These are phyloP conservation scores for Vandiemenella viatica DNA, from an alignment of 2,888 invertebrate species.

Conservation along the genomic window DNA sequence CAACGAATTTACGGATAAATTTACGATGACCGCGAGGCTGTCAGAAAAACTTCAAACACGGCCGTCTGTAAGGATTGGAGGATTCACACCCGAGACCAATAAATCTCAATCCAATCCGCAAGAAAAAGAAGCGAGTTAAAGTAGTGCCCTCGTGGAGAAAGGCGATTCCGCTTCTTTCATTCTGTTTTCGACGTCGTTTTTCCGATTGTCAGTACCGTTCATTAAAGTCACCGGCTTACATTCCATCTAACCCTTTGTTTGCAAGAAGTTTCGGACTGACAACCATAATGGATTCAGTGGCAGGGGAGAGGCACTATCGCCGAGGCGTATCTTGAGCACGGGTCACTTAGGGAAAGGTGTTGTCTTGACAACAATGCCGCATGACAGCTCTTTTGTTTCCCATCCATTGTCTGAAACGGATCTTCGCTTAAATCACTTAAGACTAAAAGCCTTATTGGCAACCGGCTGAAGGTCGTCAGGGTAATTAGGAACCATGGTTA, in stretches of 20 bases:
- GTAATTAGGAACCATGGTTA: neutral
- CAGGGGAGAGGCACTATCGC: conserved; percentile 3
- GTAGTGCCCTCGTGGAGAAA: too few species aligned
- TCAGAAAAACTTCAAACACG: neutral
- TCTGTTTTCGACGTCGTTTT: too few species aligned
- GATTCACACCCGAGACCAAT: neutral
- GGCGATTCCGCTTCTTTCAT: too few species aligned
- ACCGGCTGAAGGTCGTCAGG: neutral
- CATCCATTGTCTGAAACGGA: conserved; percentile 9
- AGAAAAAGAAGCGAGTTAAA: neutral
- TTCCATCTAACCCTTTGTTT: neutral
- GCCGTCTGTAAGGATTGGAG: neutral
- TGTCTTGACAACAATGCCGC: conserved; percentile 9
- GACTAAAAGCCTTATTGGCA: neutral
- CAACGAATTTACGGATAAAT: too few species aligned
- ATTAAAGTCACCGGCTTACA: too few species aligned
- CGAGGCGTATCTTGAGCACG: neutral
- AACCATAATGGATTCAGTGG: neutral
- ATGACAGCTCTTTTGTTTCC: conserved; percentile 13
- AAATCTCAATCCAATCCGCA: neutral
- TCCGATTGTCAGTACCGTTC: neutral
- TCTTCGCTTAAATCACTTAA: neutral
- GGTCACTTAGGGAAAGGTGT: conserved; percentile 11
- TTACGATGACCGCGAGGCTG: neutral
- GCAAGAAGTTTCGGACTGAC: too few species aligned